phyloP scores from a whole-genome alignment of 2,797 vertebrate genomes.

The Gouania willdenowi region DNA sequence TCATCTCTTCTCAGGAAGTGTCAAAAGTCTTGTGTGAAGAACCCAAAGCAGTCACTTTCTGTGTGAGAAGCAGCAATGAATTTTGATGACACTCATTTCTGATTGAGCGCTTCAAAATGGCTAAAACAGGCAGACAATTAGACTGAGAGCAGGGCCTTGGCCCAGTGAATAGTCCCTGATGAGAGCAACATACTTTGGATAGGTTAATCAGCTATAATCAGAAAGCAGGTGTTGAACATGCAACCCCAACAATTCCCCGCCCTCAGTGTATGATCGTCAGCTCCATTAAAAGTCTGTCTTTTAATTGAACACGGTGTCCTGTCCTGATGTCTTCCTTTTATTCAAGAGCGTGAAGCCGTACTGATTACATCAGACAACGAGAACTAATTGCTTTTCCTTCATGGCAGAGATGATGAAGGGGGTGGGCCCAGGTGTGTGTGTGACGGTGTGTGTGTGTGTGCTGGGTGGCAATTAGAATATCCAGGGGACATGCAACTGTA shows the following conservation, averaged over 20 bases:
- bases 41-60: constrained; percentile 49
- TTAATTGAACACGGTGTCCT: constrained; percentile 66
- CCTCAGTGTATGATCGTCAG: constrained; percentile 53
- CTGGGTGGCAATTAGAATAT: too few species aligned
- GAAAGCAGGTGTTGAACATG: constrained; percentile 63
- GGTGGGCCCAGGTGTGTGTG: constrained; percentile 15
- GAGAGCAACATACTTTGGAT: constrained; percentile 48
- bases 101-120: constrained; percentile 44
- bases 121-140: constrained; percentile 59
- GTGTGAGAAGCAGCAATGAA: constrained; percentile 38
- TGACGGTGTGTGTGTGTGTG: neutral
- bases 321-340: constrained; percentile 35
- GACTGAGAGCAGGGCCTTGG: constrained; percentile 32
- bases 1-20: constrained; percentile 49
- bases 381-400: constrained; percentile 71
- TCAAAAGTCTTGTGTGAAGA: constrained; percentile 45
- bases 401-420: constrained; percentile 43
- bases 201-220: constrained; percentile 66
- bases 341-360: constrained; percentile 59
- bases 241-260: constrained; percentile 32
- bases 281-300: constrained; percentile 45
- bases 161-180: constrained; percentile 62
- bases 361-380: constrained; percentile 70
- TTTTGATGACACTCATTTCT: constrained; percentile 65
- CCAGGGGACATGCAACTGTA: too few species aligned